Base-by-base conservation (phyloP, 1,140 invertebrate genomes). In the Whitmania pigra region DNA sequence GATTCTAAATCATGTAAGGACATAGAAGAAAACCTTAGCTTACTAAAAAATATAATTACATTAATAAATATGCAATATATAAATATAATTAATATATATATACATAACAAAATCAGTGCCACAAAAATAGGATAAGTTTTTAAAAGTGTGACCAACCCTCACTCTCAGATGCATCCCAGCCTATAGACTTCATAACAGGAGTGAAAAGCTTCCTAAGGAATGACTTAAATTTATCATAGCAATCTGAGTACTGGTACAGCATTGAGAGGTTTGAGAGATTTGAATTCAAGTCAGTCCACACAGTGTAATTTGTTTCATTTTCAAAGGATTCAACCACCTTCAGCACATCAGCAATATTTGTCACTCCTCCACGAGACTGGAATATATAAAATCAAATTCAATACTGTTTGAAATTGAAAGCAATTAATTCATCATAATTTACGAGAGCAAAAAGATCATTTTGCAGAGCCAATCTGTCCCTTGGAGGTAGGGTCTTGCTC, bases 371-470 rank as follows among this genome's bases (percentile, higher is more conserved):
- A 83, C 93, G 88, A 1, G 93, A 89, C 82, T 86, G 55, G 7
- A 73, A 49, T 25, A 1, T 1, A 63, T 6, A 63, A 63, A 63
- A 31, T 20, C 20, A 63, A n/a, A 63, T 63, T 7, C 9, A 15
- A 49, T 15, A 49, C 13, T 49, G 15, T 0, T 49, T 49, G 5
- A 49, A 17, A 49, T 25, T 63, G 27, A 60, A 63, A 63, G 43
- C 15, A 63, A 63, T 63, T 13, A 63, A 63, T 25, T 25, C 57
- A 3, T 22, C 1, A 18, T 31, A 43, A 31, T 80, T 78, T 78
- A 88, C 86, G 82, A 95, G 85, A 40, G 93, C 92, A 82, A 93
- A 96, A 53, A 96, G 85, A 74, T 98, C 95, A 82, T 94, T 92
- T 36, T 95, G 85, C 7, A 98, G 80, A 7, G 91, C 90, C 36